Evolutionary conservation across 2,797 vertebrate genomes (phyloP), one percentile per base, ranked within the genome.

Genomic region (Helostoma temminkii): DNA sequence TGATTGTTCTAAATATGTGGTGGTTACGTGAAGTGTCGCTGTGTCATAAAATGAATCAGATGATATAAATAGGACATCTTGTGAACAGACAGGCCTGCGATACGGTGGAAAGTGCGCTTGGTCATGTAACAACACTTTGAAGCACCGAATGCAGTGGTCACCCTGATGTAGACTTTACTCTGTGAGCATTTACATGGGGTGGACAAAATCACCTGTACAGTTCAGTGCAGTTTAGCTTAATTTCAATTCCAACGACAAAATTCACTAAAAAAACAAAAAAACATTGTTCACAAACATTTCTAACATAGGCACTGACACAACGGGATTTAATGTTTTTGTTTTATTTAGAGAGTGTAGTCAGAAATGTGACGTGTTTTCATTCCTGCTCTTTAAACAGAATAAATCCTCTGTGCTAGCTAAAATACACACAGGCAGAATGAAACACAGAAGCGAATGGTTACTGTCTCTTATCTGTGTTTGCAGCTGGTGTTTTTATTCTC

Each of bases 1-100:
- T 11, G 9, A 55, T 14, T 21, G 10, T 7, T 49, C 34, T 41
- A 50, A n/a, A 48, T 28, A 65, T 26, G 12, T 1, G 70, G 9
- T 60, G 72, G 72, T 1, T 37, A 21, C 2, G 15, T 16, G 7
- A 36, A 32, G 30, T 6, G n/a, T n/a, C n/a, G n/a, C n/a, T 3
- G 24, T 37, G 37, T 61, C 74, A 75, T 71, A 74, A 84, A 82
- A 78, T 77, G 61, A 76, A 79, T 43, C 24, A 53, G 30, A 19
- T 1, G 0, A n/a, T 37, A 1, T 22, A 16, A 1, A 1, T n/a
- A 37, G n/a, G 25, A 16, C n/a, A 11, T 30, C 6, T 26, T 6
- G 6, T 0, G 14, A 1, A 10, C 11, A 24, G 7, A 9, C 3
- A 16, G 6, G 0, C 1, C 54, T 26, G 22, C 26, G 46, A 4